A percentile compares a stretch with the other conserved stretches of the same genome.
Conservation (phyloP, 2,888 invertebrate genomes). For the Mythimna ferrago region DNA sequence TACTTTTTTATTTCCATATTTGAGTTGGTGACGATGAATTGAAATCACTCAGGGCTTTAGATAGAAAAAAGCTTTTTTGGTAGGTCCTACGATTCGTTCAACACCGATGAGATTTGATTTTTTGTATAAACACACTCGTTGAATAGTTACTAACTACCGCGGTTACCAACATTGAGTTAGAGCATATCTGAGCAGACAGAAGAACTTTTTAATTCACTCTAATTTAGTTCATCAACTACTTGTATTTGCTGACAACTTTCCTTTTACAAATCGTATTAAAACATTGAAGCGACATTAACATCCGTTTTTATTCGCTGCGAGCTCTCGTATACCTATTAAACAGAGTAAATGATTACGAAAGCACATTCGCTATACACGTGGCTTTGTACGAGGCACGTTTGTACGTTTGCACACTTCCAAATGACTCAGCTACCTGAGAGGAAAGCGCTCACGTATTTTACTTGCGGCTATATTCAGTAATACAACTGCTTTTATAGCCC, state of each 20-base stretch:
- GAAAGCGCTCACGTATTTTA: conserved; percentile 53
- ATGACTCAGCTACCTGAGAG: conserved; percentile 51
- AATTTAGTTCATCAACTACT: neutral
- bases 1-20: neutral
- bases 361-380: conserved; percentile 47
- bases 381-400: conserved; percentile 37
- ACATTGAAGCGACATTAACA: neutral
- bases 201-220: neutral
- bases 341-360: conserved; percentile 48
- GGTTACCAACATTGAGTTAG: neutral
- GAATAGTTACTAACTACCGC: neutral
- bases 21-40: neutral
- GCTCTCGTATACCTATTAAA: conserved; percentile 39
- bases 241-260: neutral
- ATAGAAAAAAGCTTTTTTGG: neutral
- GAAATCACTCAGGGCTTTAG: conserved; percentile 5
- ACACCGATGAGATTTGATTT: neutral
- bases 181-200: neutral
- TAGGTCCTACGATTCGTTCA: neutral
- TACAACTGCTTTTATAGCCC: conserved; percentile 53
- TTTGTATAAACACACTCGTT: conserved; percentile 2
- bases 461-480: conserved; percentile 45
- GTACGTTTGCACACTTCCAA: conserved; percentile 45
- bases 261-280: neutral
- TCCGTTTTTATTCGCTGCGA: conserved; percentile 23